These are phyloP conservation scores for Gnathonemus echidnorhynchus DNA, from an alignment of 2,113 vertebrate genomes.

Conservation along the genomic window DNA sequence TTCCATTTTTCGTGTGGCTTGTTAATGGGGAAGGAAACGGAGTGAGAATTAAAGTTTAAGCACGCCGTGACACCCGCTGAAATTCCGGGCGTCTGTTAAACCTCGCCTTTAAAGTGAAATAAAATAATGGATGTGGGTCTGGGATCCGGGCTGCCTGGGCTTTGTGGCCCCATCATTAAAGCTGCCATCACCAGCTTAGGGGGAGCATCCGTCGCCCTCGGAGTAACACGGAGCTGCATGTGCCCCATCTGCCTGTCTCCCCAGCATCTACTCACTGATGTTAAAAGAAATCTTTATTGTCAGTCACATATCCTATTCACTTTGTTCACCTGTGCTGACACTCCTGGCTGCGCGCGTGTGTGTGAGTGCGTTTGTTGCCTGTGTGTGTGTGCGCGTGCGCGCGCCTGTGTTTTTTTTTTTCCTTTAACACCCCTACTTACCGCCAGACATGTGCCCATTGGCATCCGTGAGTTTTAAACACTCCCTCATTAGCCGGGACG, in stretches of 20 bases:
- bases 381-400: conserved; percentile 41
- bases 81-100: conserved; percentile 59
- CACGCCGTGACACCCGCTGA: conserved; percentile 44
- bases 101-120: conserved; percentile 47
- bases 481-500: conserved; percentile 94
- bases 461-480: conserved; percentile 81
- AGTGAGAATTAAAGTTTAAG: conserved; percentile 60
- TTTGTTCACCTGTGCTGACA: conserved; percentile 95
- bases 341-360: conserved; percentile 50
- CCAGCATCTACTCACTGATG: conserved; percentile 82
- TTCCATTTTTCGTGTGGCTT: conserved; percentile 43
- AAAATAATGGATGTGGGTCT: conserved; percentile 58
- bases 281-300: conserved; percentile 98
- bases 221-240: conserved; percentile 68
- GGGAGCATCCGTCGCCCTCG: conserved; percentile 68
- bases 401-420: conserved; percentile 10
- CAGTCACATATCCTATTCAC: conserved; percentile 93
- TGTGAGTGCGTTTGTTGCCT: conserved; percentile 43
- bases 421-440: conserved; percentile 35
- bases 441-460: conserved; percentile 62
- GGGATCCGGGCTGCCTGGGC: conserved; percentile 46
- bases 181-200: conserved; percentile 59
- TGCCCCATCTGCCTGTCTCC: conserved; percentile 84
- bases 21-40: conserved; percentile 43
- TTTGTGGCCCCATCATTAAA: conserved; percentile 57